phyloP scores from a whole-genome alignment of 2,888 invertebrate genomes.

The Aethes cnicana region DNA sequence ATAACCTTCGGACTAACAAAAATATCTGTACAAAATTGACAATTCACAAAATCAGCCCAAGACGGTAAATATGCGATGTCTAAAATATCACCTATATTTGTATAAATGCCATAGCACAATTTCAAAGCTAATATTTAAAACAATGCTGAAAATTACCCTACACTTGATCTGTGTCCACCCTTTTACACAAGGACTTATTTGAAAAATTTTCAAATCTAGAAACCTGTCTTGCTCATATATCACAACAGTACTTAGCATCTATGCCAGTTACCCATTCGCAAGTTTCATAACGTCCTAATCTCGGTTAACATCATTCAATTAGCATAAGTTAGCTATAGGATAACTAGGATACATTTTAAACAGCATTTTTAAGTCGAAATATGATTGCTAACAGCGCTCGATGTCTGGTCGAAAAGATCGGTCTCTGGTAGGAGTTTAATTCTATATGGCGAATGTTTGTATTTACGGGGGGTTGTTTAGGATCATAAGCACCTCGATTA shows the following conservation, averaged over 20 bases:
- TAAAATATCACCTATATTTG: too few species aligned
- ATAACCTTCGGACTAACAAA: too few species aligned
- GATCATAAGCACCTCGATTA: too few species aligned
- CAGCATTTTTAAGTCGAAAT: conserved; percentile 70
- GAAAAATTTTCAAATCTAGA: not conserved
- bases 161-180: too few species aligned
- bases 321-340: conserved; percentile 70
- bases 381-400: conserved; percentile 60
- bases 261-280: conserved; percentile 11
- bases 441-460: too few species aligned
- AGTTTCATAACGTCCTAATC: conserved; percentile 10
- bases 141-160: too few species aligned
- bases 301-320: conserved; percentile 51
- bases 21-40: too few species aligned
- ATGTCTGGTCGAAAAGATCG: not conserved
- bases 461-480: too few species aligned
- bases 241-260: conserved; percentile 39
- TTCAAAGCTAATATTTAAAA: too few species aligned
- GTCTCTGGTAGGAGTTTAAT: conserved; percentile 31
- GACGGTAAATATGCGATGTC: too few species aligned
- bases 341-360: conserved; percentile 36
- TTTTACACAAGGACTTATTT: conserved; percentile 5
- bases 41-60: too few species aligned
- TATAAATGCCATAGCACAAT: too few species aligned
- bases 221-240: conserved; percentile 16